Conservation (phyloP, 2,888 invertebrate genomes). For the Papilio elwesi region DNA sequence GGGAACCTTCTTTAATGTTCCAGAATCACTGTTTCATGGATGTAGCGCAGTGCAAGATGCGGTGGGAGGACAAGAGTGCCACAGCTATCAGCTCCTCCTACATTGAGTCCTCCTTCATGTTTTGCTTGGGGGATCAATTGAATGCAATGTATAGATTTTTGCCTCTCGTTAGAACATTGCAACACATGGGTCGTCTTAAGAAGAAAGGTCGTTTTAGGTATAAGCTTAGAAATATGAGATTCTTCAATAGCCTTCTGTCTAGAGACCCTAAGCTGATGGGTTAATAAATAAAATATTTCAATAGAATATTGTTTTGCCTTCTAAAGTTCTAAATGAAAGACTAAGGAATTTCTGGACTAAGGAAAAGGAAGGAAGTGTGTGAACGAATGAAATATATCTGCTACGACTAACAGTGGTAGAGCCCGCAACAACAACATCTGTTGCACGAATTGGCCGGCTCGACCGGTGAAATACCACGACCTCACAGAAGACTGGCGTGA, state of each 20-base stretch:
- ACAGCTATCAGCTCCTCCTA: slow-evolving; percentile 63
- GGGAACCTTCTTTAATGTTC: slow-evolving; percentile 70
- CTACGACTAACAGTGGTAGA: too few species aligned
- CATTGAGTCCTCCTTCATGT: slow-evolving; percentile 66
- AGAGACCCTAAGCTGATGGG: slow-evolving; percentile 64
- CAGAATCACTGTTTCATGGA: slow-evolving; percentile 78
- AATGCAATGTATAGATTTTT: slow-evolving; percentile 64
- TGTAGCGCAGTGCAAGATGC: slow-evolving; percentile 73
- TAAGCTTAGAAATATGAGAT: slow-evolving; percentile 62
- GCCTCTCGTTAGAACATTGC: slow-evolving; percentile 67
- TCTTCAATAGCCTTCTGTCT: slow-evolving; percentile 57
- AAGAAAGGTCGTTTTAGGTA: slow-evolving; percentile 60
- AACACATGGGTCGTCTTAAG: slow-evolving; percentile 73
- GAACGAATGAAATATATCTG: too few species aligned
- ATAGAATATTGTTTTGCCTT: too few species aligned
- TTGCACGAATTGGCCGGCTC: too few species aligned
- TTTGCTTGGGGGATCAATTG: slow-evolving; percentile 69
- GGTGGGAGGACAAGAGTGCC: slow-evolving; percentile 61
- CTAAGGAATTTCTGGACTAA: too few species aligned
- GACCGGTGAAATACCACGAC: too few species aligned
- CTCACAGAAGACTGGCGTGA: too few species aligned
- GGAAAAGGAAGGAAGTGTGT: too few species aligned
- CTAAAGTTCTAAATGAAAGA: too few species aligned
- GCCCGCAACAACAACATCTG: too few species aligned
- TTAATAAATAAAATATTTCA: slow-evolving; percentile 37